Conservation (phyloP, 1,140 invertebrate species). For the Scaptomyza graminum region DNA sequence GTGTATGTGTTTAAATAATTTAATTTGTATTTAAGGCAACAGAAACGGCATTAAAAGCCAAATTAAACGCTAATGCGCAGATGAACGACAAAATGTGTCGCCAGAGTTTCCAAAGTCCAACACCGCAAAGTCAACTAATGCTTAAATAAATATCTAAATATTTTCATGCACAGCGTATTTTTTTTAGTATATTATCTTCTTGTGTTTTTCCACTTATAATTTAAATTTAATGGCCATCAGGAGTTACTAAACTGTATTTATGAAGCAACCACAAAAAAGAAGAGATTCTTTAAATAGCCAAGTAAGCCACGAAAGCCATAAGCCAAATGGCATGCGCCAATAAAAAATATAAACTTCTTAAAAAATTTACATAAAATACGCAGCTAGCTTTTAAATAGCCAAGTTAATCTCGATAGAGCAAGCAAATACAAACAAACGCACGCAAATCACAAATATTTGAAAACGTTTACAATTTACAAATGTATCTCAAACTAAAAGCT, state of each 20-base stretch:
- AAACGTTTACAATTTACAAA: constrained; percentile 26
- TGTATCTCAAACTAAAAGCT: constrained; percentile 22
- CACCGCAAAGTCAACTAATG: constrained; percentile 24
- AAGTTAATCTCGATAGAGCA: constrained; percentile 44
- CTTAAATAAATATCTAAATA: constrained; percentile 3
- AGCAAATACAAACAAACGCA: constrained; percentile 29
- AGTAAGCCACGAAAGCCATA: constrained; percentile 27
- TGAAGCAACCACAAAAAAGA: constrained; percentile 37
- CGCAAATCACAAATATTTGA: constrained; percentile 20
- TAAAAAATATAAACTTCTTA: constrained; percentile 35
- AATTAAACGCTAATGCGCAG: constrained; percentile 73
- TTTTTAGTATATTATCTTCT: constrained; percentile 38
- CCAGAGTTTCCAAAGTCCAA: constrained; percentile 7
- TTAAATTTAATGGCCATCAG: constrained; percentile 80
- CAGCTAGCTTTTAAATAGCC: constrained; percentile 56
- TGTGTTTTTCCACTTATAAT: constrained; percentile 57
- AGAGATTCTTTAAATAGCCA: constrained; percentile 27
- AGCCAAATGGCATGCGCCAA: constrained; percentile 33
- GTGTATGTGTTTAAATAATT: constrained; percentile 59
- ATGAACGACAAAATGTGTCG: constrained; percentile 60
- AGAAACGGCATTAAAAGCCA: constrained; percentile 79
- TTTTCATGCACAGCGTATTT: constrained; percentile 33
- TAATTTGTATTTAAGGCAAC: constrained; percentile 78
- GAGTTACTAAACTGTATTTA: constrained; percentile 40
- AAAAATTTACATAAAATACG: constrained; percentile 75